These are phyloP conservation scores for Blomia tropicalis DNA, from an alignment of 2,888 invertebrate species.

Conservation along the genomic window DNA sequence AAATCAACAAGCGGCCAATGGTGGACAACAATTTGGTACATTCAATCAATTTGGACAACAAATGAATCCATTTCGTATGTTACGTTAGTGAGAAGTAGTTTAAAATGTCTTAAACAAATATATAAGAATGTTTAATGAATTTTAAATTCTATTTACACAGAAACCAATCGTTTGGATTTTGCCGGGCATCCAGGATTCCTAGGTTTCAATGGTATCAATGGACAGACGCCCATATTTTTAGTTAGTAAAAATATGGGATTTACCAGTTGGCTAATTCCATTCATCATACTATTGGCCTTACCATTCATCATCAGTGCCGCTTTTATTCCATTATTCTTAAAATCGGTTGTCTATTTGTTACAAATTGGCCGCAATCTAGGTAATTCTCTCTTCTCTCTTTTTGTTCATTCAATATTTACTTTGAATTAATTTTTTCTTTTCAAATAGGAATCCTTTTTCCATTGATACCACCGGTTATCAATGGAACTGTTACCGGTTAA, in stretches of 20 bases:
- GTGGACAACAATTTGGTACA: neutral
- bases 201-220: neutral
- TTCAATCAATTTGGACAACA: conserved; percentile 11
- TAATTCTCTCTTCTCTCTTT: neutral
- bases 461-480: conserved; percentile 9
- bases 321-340: conserved; percentile 7
- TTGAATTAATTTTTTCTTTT: neutral
- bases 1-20: neutral
- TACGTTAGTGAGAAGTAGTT: neutral
- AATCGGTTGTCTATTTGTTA: conserved; percentile 1
- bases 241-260: conserved; percentile 15
- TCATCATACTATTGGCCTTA: neutral
- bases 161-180: conserved; percentile 8
- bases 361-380: conserved; percentile 14
- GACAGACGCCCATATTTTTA: conserved; percentile 3
- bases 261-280: conserved; percentile 3
- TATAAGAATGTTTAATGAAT: neutral
- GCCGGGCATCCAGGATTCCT: neutral
- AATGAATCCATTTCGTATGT: conserved; percentile 9
- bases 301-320: conserved; percentile 4
- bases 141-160: neutral
- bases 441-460: conserved; percentile 7
- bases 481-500: neutral
- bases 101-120: conserved; percentile 5
- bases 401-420: too few relatives aligned